Conservation (phyloP, 2,888 invertebrate species). For the Epinotia bilunana region DNA sequence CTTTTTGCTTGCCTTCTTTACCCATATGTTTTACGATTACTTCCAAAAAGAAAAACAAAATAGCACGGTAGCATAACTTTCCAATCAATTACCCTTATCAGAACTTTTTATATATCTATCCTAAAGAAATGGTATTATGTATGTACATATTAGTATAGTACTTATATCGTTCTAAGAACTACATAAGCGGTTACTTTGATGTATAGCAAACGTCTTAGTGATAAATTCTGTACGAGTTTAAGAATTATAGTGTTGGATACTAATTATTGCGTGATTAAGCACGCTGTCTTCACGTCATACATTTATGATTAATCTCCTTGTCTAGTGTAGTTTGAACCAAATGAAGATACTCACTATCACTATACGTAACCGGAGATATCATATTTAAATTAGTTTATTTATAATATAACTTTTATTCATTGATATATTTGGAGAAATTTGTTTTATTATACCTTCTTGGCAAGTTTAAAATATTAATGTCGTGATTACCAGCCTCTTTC, state of each 20-base stretch:
- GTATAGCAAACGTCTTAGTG: slow-evolving; percentile 22
- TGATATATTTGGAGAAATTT: background rate
- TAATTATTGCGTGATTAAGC: background rate
- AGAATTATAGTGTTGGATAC: slow-evolving; percentile 16
- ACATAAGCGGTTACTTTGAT: slow-evolving; percentile 12
- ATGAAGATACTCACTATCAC: background rate
- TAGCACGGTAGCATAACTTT: slow-evolving; percentile 40
- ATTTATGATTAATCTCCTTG: background rate
- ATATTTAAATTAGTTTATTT: background rate
- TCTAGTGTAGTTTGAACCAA: background rate
- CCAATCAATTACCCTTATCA: slow-evolving; percentile 31
- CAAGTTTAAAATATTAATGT: too few species aligned
- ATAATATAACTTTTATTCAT: background rate
- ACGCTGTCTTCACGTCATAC: slow-evolving; percentile 1
- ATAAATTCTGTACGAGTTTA: slow-evolving; percentile 19
- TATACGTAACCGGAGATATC: background rate
- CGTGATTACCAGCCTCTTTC: too few species aligned
- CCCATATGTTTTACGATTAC: background rate
- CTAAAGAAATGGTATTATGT: slow-evolving; percentile 8
- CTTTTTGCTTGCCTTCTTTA: background rate
- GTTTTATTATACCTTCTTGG: background rate
- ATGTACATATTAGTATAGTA: background rate
- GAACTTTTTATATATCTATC: background rate
- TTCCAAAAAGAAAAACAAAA: background rate
- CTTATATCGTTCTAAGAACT: background rate